Percentiles rank a stretch among this genome's conserved stretches.
Evolutionary conservation across 2,888 invertebrate species (phyloP).

Genomic region (Eubasilissa splendida): DNA sequence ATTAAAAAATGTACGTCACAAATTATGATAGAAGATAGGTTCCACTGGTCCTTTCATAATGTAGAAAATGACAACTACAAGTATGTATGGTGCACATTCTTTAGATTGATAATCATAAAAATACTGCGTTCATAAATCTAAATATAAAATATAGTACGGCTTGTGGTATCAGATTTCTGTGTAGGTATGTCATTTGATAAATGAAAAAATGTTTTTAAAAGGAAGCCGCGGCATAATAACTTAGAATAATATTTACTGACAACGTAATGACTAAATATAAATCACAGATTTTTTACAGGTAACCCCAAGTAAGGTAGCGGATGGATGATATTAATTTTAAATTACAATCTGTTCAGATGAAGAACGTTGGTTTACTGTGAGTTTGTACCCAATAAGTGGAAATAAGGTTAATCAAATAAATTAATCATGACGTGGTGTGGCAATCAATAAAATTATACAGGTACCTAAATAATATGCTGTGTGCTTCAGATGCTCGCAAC

Average conservation of each 20-base stretch:
- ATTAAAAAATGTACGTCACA: no score
- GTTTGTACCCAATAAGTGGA: background rate
- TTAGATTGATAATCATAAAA: no score
- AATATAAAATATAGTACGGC: background rate
- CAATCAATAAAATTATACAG: constrained; percentile 2
- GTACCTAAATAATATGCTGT: no score
- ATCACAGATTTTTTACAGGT: constrained; percentile 11
- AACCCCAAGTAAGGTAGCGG: constrained; percentile 11
- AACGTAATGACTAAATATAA: constrained; percentile 7
- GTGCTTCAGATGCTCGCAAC: no score
- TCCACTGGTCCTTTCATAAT: no score
- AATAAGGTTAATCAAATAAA: constrained; percentile 11
- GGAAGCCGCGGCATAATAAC: constrained; percentile 19
- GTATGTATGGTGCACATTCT: no score
- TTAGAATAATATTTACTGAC: constrained; percentile 29
- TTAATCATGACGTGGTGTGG: background rate
- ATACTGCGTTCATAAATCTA: background rate
- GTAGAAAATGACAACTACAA: no score
- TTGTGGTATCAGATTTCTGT: constrained; percentile 2
- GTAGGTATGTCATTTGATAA: constrained; percentile 16
- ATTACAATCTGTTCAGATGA: constrained; percentile 3
- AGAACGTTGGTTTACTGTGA: background rate
- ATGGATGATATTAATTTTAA: constrained; percentile 12
- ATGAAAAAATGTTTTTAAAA: background rate
- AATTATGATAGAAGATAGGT: no score